A percentile compares a stretch with the other conserved stretches of the same genome.
These are phyloP conservation scores for Diplolepis rosae DNA, from an alignment of 2,888 invertebrate genomes.

Conservation along the genomic window DNA sequence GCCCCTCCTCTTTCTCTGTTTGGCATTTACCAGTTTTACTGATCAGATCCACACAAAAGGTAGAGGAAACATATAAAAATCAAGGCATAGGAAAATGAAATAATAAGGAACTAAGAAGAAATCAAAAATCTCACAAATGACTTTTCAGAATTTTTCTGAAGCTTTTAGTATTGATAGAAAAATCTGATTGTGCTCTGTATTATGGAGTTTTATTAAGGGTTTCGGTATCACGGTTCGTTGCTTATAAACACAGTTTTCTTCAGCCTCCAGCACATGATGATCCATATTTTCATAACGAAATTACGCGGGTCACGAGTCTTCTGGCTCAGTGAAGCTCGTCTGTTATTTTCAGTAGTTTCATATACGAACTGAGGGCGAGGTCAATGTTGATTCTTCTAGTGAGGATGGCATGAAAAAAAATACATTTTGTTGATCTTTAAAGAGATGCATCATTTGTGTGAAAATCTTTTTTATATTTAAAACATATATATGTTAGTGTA, in stretches of 20 bases:
- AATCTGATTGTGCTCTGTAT: too few species aligned
- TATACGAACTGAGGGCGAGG: background rate
- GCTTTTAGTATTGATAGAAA: too few species aligned
- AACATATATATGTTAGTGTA: too few species aligned
- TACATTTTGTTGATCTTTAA: background rate
- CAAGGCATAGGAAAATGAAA: too few species aligned
- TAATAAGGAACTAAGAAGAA: too few species aligned
- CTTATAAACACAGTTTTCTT: slow-evolving; percentile 46
- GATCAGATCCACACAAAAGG: too few species aligned
- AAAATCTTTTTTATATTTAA: background rate
- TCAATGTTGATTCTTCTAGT: background rate
- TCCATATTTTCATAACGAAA: slow-evolving; percentile 48
- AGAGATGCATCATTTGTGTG: background rate
- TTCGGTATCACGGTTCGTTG: slow-evolving; percentile 36
- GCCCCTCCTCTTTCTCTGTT: too few species aligned
- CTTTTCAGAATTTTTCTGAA: too few species aligned
- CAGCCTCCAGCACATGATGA: slow-evolving; percentile 39
- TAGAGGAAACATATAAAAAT: too few species aligned
- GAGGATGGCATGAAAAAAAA: background rate
- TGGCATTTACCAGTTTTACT: too few species aligned
- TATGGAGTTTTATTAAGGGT: too few species aligned
- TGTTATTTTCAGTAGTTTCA: slow-evolving; percentile 28
- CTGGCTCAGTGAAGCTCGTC: slow-evolving; percentile 34
- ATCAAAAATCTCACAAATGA: too few species aligned
- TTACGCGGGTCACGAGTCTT: slow-evolving; percentile 48